A percentile compares a stretch with the other conserved stretches of the same genome.
phyloP scores from a whole-genome alignment of 35 echinoderm and acorn worm species.

The Heliocidaris tuberculata region DNA sequence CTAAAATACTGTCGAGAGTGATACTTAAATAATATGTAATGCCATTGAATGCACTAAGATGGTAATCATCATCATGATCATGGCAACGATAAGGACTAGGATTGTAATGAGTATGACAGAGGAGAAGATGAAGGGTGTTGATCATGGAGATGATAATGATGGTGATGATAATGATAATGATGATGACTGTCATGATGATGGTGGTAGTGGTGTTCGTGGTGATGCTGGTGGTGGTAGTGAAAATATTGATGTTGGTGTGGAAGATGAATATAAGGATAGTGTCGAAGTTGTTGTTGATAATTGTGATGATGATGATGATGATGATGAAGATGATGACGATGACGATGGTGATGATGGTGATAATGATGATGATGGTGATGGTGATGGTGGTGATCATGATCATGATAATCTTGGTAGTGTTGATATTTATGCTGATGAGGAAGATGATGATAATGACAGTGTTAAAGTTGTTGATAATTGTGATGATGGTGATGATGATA shows the following conservation, averaged over 20 bases:
- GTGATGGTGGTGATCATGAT: not conserved
- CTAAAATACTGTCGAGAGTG: too few species aligned
- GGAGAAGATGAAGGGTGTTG: not conserved
- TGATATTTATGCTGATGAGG: not conserved
- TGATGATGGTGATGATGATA: not conserved
- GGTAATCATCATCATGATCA: not conserved
- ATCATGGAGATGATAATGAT: not conserved
- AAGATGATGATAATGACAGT: not conserved
- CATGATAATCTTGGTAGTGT: not conserved
- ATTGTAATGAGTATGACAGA: too few species aligned
- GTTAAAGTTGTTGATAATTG: not conserved
- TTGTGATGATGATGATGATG: not conserved
- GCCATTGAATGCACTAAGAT: not conserved
- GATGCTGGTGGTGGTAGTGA: not conserved
- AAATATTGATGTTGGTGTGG: too few species aligned
- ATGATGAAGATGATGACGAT: constrained; percentile 12
- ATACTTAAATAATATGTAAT: not conserved
- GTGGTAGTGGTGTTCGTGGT: not conserved
- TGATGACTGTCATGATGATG: not conserved
- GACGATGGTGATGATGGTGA: constrained; percentile 20
- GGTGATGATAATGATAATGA: not conserved
- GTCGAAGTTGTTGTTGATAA: not conserved
- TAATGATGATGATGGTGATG: constrained; percentile 32
- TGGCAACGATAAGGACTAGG: too few species aligned
- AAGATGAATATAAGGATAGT: too few species aligned